phyloP scores from a whole-genome alignment of 2,113 vertebrate species.

The Saiga tatarica region DNA sequence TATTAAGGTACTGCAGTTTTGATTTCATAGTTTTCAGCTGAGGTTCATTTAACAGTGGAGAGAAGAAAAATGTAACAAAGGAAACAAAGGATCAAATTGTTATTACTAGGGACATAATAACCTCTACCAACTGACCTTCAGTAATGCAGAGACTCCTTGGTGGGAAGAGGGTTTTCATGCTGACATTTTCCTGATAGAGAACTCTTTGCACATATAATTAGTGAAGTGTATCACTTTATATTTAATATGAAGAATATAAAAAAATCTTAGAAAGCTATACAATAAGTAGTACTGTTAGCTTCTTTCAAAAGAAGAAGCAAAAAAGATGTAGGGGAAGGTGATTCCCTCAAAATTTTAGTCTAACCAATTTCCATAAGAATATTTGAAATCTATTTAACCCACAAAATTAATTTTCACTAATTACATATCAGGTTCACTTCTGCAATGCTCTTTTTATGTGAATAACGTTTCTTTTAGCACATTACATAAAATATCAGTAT shows the following conservation, averaged over 20 bases:
- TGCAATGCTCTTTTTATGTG: neutral
- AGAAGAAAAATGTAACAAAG: conserved; percentile 19
- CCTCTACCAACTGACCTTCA: neutral
- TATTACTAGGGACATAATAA: conserved; percentile 13
- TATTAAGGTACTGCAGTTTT: conserved; percentile 1
- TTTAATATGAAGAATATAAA: neutral
- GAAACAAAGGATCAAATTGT: neutral
- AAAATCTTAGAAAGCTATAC: neutral
- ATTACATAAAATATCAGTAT: neutral
- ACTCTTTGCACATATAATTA: neutral
- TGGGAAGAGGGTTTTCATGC: neutral
- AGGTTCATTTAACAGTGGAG: neutral
- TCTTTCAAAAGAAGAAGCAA: neutral
- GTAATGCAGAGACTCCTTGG: neutral
- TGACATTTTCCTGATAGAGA: conserved; percentile 4
- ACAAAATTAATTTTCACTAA: neutral
- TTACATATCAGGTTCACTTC: neutral
- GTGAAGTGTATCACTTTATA: neutral
- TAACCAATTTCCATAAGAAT: neutral
- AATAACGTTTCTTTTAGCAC: neutral
- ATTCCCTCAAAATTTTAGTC: neutral
- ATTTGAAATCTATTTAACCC: neutral
- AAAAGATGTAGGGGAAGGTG: neutral
- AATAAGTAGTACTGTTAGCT: neutral
- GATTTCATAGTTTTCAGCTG: neutral